Evolutionary conservation across 2,888 invertebrate species (phyloP), one percentile per base, ranked within the genome.

Genomic region (Stenotaenia linearis): DNA sequence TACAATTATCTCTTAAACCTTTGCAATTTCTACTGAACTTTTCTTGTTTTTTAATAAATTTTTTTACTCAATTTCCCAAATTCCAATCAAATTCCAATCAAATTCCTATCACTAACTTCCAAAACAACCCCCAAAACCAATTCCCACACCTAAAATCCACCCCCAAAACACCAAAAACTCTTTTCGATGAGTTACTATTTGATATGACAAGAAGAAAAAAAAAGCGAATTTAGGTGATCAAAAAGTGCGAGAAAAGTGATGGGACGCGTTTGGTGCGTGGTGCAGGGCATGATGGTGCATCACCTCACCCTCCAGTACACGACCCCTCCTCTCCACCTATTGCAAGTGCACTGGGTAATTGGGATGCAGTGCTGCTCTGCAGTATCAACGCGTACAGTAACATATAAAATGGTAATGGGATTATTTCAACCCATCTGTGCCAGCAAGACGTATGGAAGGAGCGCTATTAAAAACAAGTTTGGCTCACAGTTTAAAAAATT

Each of bases 381-480:
- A 35, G 75, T 32, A 37, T 75, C 25, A n/a, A 45, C 28, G 77
- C 37, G 45, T 32, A 77, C 77, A 37, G 77, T 40, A 77, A 40
- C 77, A 37, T 45, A 40, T 45, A 45, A 77, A 77, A 77, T 77
- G 77, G 45, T 77, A 77, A 45, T 77, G 77, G 45, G 45, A 77
- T 77, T 37, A 45, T 25, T 35, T 32, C 77, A 37, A 35, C 77
- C 77, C 77, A 77, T 77, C 77, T 77, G 77, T 77, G 77, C 40
- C 28, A 37, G 77, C 37, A 45, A 75, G 75, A 75, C 75, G 75
- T 30, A 75, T 75, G 75, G 35, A 35, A 75, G 32, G 75, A 61
- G 75, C 75, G 77, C 77, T 77, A 77, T 77, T 77, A 77, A 77
- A 77, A 77, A 77, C 40, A 77, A 77, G 40, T 77, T 77, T 77